phyloP scores from a whole-genome alignment of 2,888 invertebrate species.

The Cerastoderma edule region DNA sequence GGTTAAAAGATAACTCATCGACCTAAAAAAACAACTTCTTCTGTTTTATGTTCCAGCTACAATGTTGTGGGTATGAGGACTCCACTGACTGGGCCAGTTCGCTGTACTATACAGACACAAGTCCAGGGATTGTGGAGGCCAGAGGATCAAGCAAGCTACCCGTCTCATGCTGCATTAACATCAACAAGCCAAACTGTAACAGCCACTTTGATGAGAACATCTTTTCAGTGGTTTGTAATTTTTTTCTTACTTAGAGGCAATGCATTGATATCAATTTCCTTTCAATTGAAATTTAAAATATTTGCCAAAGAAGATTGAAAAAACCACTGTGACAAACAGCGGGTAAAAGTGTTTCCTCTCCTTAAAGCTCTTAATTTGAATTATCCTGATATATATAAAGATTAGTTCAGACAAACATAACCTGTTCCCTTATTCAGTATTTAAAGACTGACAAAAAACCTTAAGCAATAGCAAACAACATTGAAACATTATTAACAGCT shows the following conservation, averaged over 20 bases:
- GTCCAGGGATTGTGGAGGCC: constrained; percentile 20
- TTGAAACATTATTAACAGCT: too few species aligned
- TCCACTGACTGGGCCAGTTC: constrained; percentile 52
- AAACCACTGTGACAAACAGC: too few species aligned
- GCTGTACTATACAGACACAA: constrained; percentile 41
- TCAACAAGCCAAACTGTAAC: constrained; percentile 50
- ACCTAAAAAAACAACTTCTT: too few species aligned
- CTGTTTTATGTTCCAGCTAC: constrained; percentile 37
- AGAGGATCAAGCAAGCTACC: constrained; percentile 43
- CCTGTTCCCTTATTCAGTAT: too few species aligned
- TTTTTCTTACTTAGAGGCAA: too few species aligned
- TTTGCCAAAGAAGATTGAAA: neutral
- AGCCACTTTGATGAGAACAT: constrained; percentile 39
- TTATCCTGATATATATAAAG: too few species aligned
- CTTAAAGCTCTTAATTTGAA: too few species aligned
- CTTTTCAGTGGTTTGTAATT: constrained; percentile 35
- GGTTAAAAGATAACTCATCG: too few species aligned
- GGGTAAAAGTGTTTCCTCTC: too few species aligned
- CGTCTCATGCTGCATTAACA: constrained; percentile 55
- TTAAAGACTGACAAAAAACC: too few species aligned
- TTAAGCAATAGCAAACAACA: too few species aligned
- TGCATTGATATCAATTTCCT: neutral
- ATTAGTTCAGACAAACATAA: too few species aligned
- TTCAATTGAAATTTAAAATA: neutral
- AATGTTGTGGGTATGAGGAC: constrained; percentile 57